Conservation (phyloP, 1,140 invertebrate genomes). For the silkworm (Bombyx mori) region DNA sequence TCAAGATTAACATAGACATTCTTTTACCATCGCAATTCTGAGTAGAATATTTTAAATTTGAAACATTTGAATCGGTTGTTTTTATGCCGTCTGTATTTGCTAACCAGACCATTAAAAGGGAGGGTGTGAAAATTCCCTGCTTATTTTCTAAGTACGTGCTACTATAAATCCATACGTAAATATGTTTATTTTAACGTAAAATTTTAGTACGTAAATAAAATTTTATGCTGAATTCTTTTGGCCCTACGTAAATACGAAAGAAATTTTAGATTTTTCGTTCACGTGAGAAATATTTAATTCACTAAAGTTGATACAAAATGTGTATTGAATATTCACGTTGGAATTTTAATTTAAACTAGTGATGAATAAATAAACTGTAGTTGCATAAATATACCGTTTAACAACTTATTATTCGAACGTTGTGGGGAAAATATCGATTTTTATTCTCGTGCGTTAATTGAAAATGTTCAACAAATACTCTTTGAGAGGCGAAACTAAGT, state of each 20-base stretch:
- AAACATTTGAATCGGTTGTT: not conserved
- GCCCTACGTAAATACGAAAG: too few relatives aligned
- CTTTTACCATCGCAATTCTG: not conserved
- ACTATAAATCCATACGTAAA: too few relatives aligned
- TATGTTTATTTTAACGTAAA: not conserved
- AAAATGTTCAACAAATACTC: slow-evolving; percentile 14
- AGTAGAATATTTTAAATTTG: slow-evolving; percentile 2
- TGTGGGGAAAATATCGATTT: too few relatives aligned
- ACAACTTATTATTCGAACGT: too few relatives aligned
- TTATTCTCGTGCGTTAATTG: slow-evolving; percentile 1
- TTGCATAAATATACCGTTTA: not conserved
- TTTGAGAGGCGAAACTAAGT: slow-evolving; percentile 3
- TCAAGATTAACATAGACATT: not conserved
- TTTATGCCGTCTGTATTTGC: slow-evolving; percentile 28
- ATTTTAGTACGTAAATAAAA: not conserved
- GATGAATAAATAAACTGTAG: too few relatives aligned
- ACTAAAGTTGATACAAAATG: too few relatives aligned
- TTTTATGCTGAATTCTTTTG: too few relatives aligned
- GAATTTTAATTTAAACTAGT: not conserved
- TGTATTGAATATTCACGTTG: not conserved
- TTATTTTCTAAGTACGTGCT: slow-evolving; percentile 31
- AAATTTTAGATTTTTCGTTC: too few relatives aligned
- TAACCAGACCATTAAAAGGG: slow-evolving; percentile 43
- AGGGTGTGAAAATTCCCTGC: slow-evolving; percentile 50
- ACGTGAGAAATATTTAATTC: too few relatives aligned